phyloP scores from a whole-genome alignment of 1,140 invertebrate species.

The Pseudachorutes palmiensis region DNA sequence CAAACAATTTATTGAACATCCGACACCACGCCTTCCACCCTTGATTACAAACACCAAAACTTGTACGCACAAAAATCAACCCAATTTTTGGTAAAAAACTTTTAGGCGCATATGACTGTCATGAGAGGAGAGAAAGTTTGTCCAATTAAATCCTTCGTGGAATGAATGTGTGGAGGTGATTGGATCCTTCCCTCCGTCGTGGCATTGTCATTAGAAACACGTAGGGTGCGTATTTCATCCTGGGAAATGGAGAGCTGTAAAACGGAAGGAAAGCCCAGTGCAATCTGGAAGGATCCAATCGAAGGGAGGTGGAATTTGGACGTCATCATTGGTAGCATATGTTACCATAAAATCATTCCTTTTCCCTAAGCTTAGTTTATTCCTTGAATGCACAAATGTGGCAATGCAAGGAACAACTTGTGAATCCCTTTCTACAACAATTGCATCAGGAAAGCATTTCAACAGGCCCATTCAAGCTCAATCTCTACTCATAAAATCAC shows the following conservation, averaged over 20 bases:
- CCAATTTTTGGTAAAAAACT: not conserved
- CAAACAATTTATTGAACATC: not conserved
- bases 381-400: not conserved
- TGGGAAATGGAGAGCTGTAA: not conserved
- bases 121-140: not conserved
- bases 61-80: not conserved
- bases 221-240: slow-evolving; percentile 3
- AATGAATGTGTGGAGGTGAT: slow-evolving; percentile 1
- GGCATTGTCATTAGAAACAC: slow-evolving; percentile 8
- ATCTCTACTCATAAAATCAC: not conserved
- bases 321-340: slow-evolving; percentile 6
- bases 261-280: not conserved
- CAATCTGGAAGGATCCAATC: not conserved
- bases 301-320: not conserved
- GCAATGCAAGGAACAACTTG: not conserved
- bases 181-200: not conserved
- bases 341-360: slow-evolving; percentile 9
- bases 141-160: not conserved
- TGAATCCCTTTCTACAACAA: not conserved
- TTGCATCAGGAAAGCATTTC: not conserved
- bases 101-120: not conserved
- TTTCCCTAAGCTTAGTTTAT: not conserved
- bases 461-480: not conserved
- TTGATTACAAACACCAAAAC: not conserved
- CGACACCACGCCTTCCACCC: not conserved